phyloP scores from a whole-genome alignment of 2,113 vertebrate species.

The Elephas maximus region DNA sequence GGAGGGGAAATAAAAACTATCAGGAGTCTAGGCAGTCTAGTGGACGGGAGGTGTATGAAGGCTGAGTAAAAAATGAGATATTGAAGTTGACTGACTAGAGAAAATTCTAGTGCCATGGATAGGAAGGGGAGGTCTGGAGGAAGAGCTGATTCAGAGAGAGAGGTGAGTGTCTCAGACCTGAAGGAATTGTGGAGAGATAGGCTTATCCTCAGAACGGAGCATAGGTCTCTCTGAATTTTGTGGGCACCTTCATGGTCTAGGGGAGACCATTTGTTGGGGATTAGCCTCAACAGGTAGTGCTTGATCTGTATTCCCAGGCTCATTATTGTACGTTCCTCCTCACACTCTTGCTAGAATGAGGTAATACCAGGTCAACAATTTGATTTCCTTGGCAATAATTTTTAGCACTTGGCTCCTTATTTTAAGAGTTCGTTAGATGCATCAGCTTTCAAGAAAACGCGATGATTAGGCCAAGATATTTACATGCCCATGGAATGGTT shows the following conservation, averaged over 20 bases:
- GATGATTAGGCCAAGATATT: not conserved
- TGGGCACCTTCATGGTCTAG: fast-evolving
- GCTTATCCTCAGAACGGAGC: not conserved
- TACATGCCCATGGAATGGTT: not conserved
- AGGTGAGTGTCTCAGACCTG: not conserved
- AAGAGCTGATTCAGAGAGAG: not conserved
- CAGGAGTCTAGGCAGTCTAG: not conserved
- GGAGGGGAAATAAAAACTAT: not conserved
- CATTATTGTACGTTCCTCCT: not conserved
- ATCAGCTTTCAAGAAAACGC: not conserved
- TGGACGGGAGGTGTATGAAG: not conserved
- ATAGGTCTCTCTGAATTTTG: not conserved
- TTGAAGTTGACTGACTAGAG: not conserved
- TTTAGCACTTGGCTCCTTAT: not conserved
- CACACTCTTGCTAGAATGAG: not conserved
- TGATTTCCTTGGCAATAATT: not conserved
- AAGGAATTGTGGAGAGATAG: not conserved
- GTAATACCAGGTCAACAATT: not conserved
- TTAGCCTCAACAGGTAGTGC: not conserved
- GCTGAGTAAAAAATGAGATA: not conserved
- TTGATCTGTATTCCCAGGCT: not conserved
- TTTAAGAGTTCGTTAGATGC: not conserved
- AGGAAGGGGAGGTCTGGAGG: not conserved
- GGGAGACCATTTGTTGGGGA: not conserved
- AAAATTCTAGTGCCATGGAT: not conserved